Conservation (phyloP, 2,888 invertebrate genomes). For the Pantelozetes paolii region DNA sequence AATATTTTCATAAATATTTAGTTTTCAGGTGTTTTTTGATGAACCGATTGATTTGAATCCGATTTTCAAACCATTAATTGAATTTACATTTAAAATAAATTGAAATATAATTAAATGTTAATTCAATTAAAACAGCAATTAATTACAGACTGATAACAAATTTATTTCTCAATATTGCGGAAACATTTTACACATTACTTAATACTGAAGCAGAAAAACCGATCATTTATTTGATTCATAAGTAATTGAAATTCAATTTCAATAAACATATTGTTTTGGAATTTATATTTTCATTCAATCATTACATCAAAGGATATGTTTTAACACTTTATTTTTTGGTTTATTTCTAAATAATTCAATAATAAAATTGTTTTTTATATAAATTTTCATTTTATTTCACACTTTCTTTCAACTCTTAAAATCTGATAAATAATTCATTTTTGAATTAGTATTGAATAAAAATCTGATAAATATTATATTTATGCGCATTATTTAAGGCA, state of each 20-base stretch:
- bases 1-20: too few species aligned
- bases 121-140: too few species aligned
- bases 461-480: slow-evolving; percentile 28
- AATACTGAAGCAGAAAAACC: too few species aligned
- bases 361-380: slow-evolving; percentile 7
- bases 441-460: slow-evolving; percentile 29
- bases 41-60: too few species aligned
- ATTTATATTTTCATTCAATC: slow-evolving; percentile 1
- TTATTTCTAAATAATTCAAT: not conserved
- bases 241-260: not conserved
- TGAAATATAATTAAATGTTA: too few species aligned
- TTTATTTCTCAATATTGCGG: too few species aligned
- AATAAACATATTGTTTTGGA: slow-evolving; percentile 11
- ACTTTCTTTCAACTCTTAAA: slow-evolving; percentile 4
- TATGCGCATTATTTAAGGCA: slow-evolving; percentile 28
- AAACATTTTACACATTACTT: too few species aligned
- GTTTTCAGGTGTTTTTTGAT: too few species aligned
- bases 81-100: too few species aligned
- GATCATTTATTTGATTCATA: not conserved
- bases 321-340: not conserved
- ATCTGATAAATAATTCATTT: slow-evolving; percentile 32
- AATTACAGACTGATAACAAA: too few species aligned
- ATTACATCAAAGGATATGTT: not conserved
- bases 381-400: too few species aligned
- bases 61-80: too few species aligned